phyloP scores from a whole-genome alignment of 2,113 vertebrate genomes.

The Sander vitreus region DNA sequence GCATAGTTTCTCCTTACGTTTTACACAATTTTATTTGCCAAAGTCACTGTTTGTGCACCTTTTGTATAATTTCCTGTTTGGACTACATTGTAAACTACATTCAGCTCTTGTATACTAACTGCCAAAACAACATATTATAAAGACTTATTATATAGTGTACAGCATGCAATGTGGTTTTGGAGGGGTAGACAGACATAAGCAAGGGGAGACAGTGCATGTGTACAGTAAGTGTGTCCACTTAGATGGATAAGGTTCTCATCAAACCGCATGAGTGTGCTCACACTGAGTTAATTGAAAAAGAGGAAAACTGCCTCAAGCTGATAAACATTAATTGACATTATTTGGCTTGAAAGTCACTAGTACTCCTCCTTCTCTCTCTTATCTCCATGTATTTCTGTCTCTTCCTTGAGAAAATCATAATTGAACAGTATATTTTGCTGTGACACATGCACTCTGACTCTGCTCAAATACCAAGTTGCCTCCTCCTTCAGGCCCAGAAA shows the following conservation, averaged over 20 bases:
- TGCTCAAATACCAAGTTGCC: slow-evolving; percentile 47
- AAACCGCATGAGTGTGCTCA: slow-evolving; percentile 62
- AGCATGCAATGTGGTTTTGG: neutral
- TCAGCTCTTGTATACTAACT: neutral
- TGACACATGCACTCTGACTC: slow-evolving; percentile 15
- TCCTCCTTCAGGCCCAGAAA: slow-evolving; percentile 38
- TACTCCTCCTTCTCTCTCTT: slow-evolving; percentile 7
- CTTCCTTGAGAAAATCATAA: slow-evolving; percentile 4
- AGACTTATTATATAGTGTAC: neutral
- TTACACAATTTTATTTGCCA: neutral
- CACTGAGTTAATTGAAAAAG: slow-evolving; percentile 66
- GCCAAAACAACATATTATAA: neutral
- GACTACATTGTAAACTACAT: neutral
- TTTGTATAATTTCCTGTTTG: neutral
- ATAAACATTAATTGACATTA: slow-evolving; percentile 69
- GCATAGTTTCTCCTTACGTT: neutral
- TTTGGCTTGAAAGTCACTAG: slow-evolving; percentile 54
- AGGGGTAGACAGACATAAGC: slow-evolving; percentile 6
- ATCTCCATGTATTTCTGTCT: slow-evolving; percentile 6
- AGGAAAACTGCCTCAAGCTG: slow-evolving; percentile 60
- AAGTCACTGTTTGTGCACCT: neutral
- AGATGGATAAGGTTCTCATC: slow-evolving; percentile 59
- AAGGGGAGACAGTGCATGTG: slow-evolving; percentile 9
- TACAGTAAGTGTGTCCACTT: slow-evolving; percentile 43
- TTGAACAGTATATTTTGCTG: neutral